Conservation (phyloP, 1,140 invertebrate genomes). For the Pararge aegeria region DNA sequence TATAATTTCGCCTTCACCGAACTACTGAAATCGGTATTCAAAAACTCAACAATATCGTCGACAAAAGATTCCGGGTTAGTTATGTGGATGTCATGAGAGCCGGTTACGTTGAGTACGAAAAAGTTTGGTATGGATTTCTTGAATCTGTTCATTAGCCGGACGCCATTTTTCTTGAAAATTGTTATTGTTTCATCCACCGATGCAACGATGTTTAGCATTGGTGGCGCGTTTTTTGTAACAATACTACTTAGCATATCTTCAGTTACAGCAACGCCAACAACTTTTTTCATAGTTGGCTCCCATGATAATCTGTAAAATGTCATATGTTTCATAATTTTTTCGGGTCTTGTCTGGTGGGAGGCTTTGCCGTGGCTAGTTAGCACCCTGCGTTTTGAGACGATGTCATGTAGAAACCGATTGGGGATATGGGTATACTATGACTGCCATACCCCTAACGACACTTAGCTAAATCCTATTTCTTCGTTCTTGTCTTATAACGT, state of each 20-base stretch:
- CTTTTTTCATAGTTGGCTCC: constrained; percentile 40
- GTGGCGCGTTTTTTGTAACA: constrained; percentile 21
- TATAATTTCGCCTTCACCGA: constrained; percentile 5
- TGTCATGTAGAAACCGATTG: too few species aligned
- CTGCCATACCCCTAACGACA: too few species aligned
- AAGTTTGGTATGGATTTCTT: constrained; percentile 24
- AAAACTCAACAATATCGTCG: constrained; percentile 19
- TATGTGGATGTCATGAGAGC: constrained; percentile 42
- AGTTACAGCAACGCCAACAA: constrained; percentile 26
- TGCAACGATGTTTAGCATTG: constrained; percentile 30
- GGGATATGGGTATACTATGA: too few species aligned
- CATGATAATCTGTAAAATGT: constrained; percentile 37
- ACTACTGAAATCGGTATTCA: constrained; percentile 9
- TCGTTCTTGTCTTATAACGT: too few species aligned
- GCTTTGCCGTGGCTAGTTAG: too few species aligned
- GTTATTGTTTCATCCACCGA: constrained; percentile 20
- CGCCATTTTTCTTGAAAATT: constrained; percentile 19
- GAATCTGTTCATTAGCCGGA: constrained; percentile 17
- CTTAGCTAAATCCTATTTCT: too few species aligned
- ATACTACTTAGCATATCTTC: constrained; percentile 29
- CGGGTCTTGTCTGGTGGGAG: too few species aligned
- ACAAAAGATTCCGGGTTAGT: constrained; percentile 31
- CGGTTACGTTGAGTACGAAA: constrained; percentile 21
- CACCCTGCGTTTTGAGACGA: too few species aligned
- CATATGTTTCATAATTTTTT: too few species aligned